Base-by-base conservation (phyloP, 2,797 vertebrate genomes). In the Holocentrus rufus region DNA sequence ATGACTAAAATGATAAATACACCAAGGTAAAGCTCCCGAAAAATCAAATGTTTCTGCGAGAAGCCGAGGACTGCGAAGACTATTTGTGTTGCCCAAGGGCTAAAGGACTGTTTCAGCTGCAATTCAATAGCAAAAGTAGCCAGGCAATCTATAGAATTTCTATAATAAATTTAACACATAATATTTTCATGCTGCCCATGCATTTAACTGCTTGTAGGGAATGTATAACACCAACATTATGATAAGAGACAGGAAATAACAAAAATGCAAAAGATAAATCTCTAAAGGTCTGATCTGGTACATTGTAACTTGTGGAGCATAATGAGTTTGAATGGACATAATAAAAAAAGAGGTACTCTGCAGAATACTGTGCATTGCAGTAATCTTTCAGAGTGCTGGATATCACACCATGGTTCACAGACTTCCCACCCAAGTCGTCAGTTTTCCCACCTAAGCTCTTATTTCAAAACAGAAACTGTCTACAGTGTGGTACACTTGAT, bases 1-100 rank as follows among this genome's bases (percentile, higher is more conserved):
- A 92, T 88, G 88, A 93, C 90, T 85, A 79, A 92, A 91, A 93
- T 92, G 85, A 93, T 87, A 92, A 93, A 92, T 92, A 88, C 67
- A 50, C 75, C 54, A 53, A 85, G 88, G 89, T 90, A 87, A 89
- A 88, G 80, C 79, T 67, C 75, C 76, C 44, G 15, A 76, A 76
- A 90, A 89, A 91, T 89, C 83, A 90, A 92, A 92, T 81, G 87
- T 71, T 77, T 88, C 84, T 82, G 54, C 69, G 81, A 75, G 64
- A 76, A 73, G 79, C 69, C 36, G 47, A 85, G 80, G 75, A 80
- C 79, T 77, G 55, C 56, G 76, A 76, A 87, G 89, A 85, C 86
- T 86, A 82, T 83, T 85, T 80, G 72, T 74, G 70, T 74, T 74
- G 90, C 87, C 86, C 30, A 27, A 50, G 80, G 88, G 85, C 85